Percentiles rank a stretch among this genome's conserved stretches.
Conservation (phyloP, 2,113 vertebrate species). For the Anolis carolinensis region DNA sequence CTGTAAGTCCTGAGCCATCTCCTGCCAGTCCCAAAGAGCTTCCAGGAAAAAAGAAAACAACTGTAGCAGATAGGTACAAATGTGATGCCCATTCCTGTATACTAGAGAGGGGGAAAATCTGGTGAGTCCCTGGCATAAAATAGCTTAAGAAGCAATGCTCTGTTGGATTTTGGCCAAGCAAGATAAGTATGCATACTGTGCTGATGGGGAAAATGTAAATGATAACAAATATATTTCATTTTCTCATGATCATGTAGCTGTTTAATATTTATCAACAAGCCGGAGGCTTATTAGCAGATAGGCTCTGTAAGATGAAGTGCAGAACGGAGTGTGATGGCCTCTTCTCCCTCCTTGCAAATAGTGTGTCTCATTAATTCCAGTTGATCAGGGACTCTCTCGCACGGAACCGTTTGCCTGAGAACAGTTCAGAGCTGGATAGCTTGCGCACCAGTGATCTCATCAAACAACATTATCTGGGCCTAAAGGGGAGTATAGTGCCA, state of each 20-base stretch:
- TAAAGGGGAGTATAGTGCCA: background rate
- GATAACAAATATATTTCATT: background rate
- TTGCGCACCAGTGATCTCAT: background rate
- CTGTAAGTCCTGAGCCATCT: too few species aligned
- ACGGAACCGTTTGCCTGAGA: background rate
- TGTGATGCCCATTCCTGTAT: too few species aligned
- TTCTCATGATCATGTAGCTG: background rate
- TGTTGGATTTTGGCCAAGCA: background rate
- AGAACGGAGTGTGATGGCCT: background rate
- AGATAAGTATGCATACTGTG: background rate
- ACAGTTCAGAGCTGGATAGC: background rate
- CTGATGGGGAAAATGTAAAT: conserved; percentile 2
- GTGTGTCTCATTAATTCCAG: accelerated
- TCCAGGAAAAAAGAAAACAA: too few species aligned
- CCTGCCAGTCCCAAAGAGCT: too few species aligned
- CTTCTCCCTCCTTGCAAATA: background rate
- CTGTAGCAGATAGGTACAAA: too few species aligned
- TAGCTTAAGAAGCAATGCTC: background rate
- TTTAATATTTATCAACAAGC: background rate
- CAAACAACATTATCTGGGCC: background rate
- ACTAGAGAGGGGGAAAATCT: too few species aligned
- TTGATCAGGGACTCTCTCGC: accelerated
- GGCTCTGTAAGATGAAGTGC: background rate
- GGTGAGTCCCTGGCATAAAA: background rate
- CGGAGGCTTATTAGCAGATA: background rate